Base-by-base conservation (phyloP, 2,113 vertebrate species). In the Excalfactoria chinensis region DNA sequence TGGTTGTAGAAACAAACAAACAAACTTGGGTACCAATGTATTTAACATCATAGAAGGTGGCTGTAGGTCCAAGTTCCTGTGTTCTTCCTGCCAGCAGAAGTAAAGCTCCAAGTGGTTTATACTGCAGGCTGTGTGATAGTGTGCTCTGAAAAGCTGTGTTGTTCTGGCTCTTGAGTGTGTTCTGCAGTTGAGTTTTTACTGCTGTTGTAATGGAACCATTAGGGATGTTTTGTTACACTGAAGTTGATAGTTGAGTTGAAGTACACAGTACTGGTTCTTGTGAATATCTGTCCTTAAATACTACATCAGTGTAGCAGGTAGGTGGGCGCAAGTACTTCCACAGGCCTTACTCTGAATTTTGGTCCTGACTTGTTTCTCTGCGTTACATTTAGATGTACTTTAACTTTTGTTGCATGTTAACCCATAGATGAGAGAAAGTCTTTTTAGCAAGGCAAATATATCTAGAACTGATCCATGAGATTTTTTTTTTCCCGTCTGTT, bases 211-310 rank as follows among this genome's bases (percentile, higher is more conserved):
- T 41, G 40, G 40, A 41, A 41, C 62, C 19, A 83, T 95, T 41
- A 49, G 13, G 59, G 30, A 17, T 67, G 46, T 28, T 73, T 80
- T 73, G 37, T 76, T 73, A 55, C 7, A 7, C 25, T 34, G 67
- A 91, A 40, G 9, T 80, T 86, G 88, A 74, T 40, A 34, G 18
- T 78, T 83, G 37, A 25, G 43, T 43, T 74, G 76, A 89, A 91
- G 80, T 84, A n/a, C 1, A 17, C 37, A 23, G 17, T 55, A 40
- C 70, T 77, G 75, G 71, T 94, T 94, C 48, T 56, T 84, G 3
- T 32, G 18, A 49, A 17, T 55, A 49, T 79, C 32, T 55, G 51
- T 73, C 46, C 82, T 85, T 76, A 79, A 94, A 64, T 55, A 32
- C 56, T 70, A 23, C 63, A 59, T 46, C 26, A 37, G 18, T 6